phyloP scores from a whole-genome alignment of 53 echinoderm and acorn worm genomes.

The Actinopyga echinites region DNA sequence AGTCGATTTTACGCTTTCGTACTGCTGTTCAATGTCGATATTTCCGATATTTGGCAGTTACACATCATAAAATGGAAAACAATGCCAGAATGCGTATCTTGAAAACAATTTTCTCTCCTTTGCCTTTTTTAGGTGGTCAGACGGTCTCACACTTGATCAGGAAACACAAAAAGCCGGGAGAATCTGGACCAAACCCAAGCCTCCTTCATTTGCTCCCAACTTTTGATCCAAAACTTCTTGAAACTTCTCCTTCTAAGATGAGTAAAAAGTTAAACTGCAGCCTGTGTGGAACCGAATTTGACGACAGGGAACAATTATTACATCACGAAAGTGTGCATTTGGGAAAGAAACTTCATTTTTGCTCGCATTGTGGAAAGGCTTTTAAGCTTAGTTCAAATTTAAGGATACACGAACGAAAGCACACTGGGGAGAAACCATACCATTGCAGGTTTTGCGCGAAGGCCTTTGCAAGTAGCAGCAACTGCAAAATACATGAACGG shows the following conservation, averaged over 20 bases:
- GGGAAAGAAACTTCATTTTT: constrained; percentile 36
- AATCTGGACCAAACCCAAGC: too few species aligned
- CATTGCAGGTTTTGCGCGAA: neutral
- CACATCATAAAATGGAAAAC: too few species aligned
- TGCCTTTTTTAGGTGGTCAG: constrained; percentile 5
- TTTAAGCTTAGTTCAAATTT: constrained; percentile 21
- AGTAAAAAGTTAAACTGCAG: neutral
- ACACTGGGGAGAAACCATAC: constrained; percentile 22
- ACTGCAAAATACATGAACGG: constrained; percentile 33
- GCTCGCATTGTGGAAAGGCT: constrained; percentile 11
- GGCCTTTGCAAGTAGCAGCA: constrained; percentile 24
- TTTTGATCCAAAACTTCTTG: too few species aligned
- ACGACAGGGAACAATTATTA: constrained; percentile 11
- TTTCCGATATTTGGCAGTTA: too few species aligned
- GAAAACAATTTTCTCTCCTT: constrained; percentile 17
- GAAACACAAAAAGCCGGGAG: too few species aligned
- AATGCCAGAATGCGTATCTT: neutral
- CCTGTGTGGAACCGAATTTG: constrained; percentile 24
- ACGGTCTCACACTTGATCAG: neutral
- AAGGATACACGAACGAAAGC: constrained; percentile 1
- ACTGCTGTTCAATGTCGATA: too few species aligned
- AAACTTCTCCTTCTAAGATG: too few species aligned
- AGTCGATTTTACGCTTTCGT: too few species aligned
- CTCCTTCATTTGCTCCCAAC: too few species aligned
- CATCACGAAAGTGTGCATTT: constrained; percentile 23